phyloP scores from a whole-genome alignment of 2,888 invertebrate genomes.

The Eupsilia transversa region DNA sequence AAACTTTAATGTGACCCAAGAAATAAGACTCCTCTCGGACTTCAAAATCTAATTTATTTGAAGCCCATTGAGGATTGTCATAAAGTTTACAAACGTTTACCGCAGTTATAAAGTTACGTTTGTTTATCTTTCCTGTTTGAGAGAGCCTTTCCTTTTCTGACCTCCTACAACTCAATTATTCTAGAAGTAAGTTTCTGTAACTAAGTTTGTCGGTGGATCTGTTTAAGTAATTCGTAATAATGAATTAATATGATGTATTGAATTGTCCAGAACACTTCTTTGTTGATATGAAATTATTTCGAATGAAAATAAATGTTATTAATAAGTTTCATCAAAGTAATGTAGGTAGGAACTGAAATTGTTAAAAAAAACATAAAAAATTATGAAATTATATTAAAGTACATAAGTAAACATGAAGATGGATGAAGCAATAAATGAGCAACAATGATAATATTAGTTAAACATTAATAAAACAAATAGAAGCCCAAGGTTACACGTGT shows the following conservation, averaged over 20 bases:
- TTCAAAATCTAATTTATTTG: constrained; percentile 55
- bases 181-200: constrained; percentile 18
- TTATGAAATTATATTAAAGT: constrained; percentile 4
- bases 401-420: neutral
- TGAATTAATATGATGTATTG: constrained; percentile 5
- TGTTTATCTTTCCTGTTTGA: constrained; percentile 31
- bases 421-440: no score
- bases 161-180: constrained; percentile 38
- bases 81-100: constrained; percentile 57
- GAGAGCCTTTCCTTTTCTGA: constrained; percentile 17
- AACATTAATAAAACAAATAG: constrained; percentile 26
- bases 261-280: neutral
- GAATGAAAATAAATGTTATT: neutral
- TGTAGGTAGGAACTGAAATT: neutral
- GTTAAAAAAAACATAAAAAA: neutral
- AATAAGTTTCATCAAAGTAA: neutral
- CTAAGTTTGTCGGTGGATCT: neutral
- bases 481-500: constrained; percentile 22
- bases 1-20: constrained; percentile 15
- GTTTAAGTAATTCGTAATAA: constrained; percentile 8
- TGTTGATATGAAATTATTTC: neutral
- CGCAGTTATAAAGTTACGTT: constrained; percentile 44
- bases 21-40: constrained; percentile 19
- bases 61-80: constrained; percentile 43
- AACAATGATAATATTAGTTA: neutral